A percentile compares a stretch with the other conserved stretches of the same genome.
Evolutionary conservation across 2,113 vertebrate species (phyloP).

Genomic region (Cettia cetti): DNA sequence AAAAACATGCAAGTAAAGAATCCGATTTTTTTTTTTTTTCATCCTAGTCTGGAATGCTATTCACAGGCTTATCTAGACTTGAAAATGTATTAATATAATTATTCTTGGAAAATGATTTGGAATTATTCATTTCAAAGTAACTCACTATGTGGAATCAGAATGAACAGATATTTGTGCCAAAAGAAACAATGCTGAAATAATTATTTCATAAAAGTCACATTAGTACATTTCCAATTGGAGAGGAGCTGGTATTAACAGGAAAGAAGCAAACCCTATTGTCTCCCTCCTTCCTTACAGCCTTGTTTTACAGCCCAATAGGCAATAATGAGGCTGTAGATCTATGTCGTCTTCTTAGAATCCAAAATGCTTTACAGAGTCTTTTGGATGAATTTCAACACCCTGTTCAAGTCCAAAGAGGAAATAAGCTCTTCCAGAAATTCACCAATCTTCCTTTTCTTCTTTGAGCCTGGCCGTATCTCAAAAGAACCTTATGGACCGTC

Average conservation of each 20-base stretch:
- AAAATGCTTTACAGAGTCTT: slow-evolving; percentile 49
- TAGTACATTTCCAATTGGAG: slow-evolving; percentile 2
- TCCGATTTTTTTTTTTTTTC: neutral
- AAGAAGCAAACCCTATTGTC: slow-evolving; percentile 42
- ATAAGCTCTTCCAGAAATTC: slow-evolving; percentile 60
- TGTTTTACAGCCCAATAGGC: slow-evolving; percentile 46
- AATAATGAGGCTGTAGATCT: slow-evolving; percentile 57
- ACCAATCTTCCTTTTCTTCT: slow-evolving; percentile 56
- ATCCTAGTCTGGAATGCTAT: neutral
- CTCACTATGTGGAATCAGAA: neutral
- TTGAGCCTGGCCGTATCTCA: slow-evolving; percentile 56
- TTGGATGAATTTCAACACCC: slow-evolving; percentile 62
- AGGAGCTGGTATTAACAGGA: slow-evolving; percentile 1
- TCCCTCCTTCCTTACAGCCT: slow-evolving; percentile 15
- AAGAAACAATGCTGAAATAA: slow-evolving; percentile 7
- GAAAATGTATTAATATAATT: neutral
- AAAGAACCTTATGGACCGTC: slow-evolving; percentile 54
- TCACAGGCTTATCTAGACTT: slow-evolving; percentile 8
- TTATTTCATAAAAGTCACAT: slow-evolving; percentile 8
- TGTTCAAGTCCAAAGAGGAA: slow-evolving; percentile 59
- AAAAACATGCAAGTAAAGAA: neutral
- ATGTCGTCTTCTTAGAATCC: slow-evolving; percentile 54
- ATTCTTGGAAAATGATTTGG: slow-evolving; percentile 11
- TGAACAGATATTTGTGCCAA: neutral
- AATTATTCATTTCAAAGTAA: neutral